phyloP scores from a whole-genome alignment of 2,888 invertebrate species.

The Mythimna ferrago region DNA sequence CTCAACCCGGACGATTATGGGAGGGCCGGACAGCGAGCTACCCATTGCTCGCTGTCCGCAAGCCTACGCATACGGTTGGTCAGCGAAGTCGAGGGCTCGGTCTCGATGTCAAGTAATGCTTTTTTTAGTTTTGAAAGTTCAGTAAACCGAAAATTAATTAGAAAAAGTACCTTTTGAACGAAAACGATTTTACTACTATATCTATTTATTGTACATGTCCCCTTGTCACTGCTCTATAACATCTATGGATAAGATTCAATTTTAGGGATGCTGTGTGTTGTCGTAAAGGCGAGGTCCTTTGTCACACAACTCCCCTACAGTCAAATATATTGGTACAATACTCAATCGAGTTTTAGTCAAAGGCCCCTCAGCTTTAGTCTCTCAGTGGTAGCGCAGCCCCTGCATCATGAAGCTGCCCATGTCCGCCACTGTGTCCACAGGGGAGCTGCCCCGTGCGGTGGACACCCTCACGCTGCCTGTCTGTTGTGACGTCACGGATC shows the following conservation, averaged over 20 bases:
- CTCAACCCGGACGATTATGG: too few species aligned
- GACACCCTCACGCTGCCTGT: not conserved
- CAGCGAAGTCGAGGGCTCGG: too few species aligned
- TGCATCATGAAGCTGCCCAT: not conserved
- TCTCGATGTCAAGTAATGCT: too few species aligned
- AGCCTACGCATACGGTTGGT: too few species aligned
- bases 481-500: conserved; percentile 33
- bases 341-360: conserved; percentile 6
- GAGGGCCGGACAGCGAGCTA: too few species aligned
- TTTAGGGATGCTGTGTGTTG: not conserved
- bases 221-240: not conserved
- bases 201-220: not conserved
- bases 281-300: not conserved
- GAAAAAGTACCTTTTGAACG: too few species aligned
- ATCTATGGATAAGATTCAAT: not conserved
- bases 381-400: not conserved
- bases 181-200: not conserved
- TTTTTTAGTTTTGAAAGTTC: too few species aligned
- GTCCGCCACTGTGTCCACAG: conserved; percentile 8
- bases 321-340: conserved; percentile 3
- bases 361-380: not conserved
- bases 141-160: too few species aligned
- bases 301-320: too few species aligned
- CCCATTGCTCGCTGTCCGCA: too few species aligned
- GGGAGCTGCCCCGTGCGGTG: not conserved